A percentile compares a stretch with the other conserved stretches of the same genome.
phyloP scores from a whole-genome alignment of 1,140 invertebrate species.

The Oppia nitens region DNA sequence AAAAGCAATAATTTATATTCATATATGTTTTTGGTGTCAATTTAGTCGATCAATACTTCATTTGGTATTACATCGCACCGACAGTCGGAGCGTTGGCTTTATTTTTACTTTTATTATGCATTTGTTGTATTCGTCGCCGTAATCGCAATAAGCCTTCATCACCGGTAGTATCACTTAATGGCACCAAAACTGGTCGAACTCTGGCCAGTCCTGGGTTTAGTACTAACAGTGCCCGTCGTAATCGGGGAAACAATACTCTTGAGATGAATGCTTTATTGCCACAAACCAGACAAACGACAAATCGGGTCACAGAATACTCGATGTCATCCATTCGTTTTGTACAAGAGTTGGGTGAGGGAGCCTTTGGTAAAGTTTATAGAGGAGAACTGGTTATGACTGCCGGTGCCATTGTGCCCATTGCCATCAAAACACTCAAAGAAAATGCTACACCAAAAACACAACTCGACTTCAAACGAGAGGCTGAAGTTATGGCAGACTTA shows the following conservation, averaged over 20 bases:
- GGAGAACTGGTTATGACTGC: conserved; percentile 47
- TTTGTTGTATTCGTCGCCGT: conserved; percentile 26
- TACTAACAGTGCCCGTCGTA: conserved; percentile 1
- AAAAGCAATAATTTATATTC: not conserved
- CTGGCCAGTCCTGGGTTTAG: not conserved
- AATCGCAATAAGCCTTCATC: conserved; percentile 14
- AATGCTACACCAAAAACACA: conserved; percentile 81
- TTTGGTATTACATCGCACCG: conserved; percentile 40
- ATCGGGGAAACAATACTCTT: not conserved
- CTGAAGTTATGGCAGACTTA: conserved; percentile 90
- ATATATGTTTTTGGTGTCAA: not conserved
- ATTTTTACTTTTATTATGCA: conserved; percentile 32
- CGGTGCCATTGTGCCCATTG: conserved; percentile 36
- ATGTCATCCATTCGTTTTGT: conserved; percentile 67
- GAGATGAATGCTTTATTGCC: conserved; percentile 14
- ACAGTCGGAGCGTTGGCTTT: conserved; percentile 34
- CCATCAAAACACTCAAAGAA: conserved; percentile 43
- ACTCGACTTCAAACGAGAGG: conserved; percentile 87
- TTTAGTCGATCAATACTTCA: conserved; percentile 26
- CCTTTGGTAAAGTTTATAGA: conserved; percentile 90
- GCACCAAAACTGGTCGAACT: not conserved
- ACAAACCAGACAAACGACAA: conserved; percentile 14
- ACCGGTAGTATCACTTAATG: conserved; percentile 4
- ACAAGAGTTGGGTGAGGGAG: conserved; percentile 87
- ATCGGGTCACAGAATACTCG: conserved; percentile 33